Percentiles rank a stretch among this genome's conserved stretches.
These are phyloP conservation scores for Halcyon chelicuti DNA, from an alignment of 2,797 vertebrate species.

Conservation along the genomic window DNA sequence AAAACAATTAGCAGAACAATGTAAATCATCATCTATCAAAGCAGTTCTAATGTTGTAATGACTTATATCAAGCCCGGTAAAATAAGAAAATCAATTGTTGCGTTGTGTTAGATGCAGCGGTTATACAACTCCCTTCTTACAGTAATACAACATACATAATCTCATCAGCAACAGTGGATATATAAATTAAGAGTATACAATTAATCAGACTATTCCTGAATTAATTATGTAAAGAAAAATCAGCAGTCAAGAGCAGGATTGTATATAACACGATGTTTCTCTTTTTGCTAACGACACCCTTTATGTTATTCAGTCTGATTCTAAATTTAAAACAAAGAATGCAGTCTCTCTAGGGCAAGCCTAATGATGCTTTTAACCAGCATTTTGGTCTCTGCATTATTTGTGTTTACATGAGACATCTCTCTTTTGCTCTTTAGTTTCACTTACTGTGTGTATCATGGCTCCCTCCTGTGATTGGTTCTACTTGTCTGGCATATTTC, in stretches of 20 bases:
- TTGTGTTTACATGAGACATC: neutral
- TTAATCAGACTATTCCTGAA: constrained; percentile 73
- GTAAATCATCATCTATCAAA: constrained; percentile 60
- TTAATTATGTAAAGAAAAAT: constrained; percentile 69
- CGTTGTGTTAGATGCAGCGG: constrained; percentile 67
- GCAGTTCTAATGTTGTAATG: constrained; percentile 58
- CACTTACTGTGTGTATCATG: neutral
- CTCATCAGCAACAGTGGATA: constrained; percentile 63
- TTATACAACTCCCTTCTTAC: constrained; percentile 62
- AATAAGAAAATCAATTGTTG: constrained; percentile 64
- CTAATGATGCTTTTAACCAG: neutral
- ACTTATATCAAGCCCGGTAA: constrained; percentile 62
- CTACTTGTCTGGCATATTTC: neutral
- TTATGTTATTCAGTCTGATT: neutral
- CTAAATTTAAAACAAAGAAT: constrained; percentile 17
- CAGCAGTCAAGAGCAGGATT: constrained; percentile 44
- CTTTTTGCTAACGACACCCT: neutral
- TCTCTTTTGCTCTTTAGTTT: neutral
- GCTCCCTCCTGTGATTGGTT: neutral
- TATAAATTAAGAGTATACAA: constrained; percentile 71
- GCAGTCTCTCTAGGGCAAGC: neutral
- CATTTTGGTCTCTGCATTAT: neutral
- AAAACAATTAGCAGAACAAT: constrained; percentile 57
- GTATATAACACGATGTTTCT: neutral
- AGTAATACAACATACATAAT: constrained; percentile 64